A percentile compares a stretch with the other conserved stretches of the same genome.
These are phyloP conservation scores for Orientallactaga sibirica DNA, from an alignment of 2,797 vertebrate genomes.

Conservation along the genomic window DNA sequence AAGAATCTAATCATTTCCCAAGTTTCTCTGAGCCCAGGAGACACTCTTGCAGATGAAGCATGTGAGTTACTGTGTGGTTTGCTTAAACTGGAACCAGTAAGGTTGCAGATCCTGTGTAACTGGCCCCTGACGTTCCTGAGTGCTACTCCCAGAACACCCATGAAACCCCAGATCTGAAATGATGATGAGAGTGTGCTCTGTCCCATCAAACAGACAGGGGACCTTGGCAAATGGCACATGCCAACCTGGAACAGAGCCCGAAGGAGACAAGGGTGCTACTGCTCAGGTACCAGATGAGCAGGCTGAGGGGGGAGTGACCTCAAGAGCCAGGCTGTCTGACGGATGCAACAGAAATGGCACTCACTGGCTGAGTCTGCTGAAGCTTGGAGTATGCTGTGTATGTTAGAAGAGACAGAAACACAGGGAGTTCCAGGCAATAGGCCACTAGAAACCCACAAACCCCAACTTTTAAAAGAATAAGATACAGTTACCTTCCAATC, in stretches of 20 bases:
- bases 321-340: accelerated
- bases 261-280: accelerated
- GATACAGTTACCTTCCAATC: background rate
- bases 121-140: accelerated
- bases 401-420: background rate
- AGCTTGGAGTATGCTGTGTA: accelerated
- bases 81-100: accelerated
- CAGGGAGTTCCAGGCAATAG: background rate
- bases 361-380: accelerated
- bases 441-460: accelerated
- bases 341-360: background rate
- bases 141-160: accelerated
- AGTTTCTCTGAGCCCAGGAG: background rate
- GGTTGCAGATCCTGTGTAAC: accelerated
- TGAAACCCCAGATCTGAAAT: accelerated
- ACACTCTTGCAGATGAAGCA: background rate
- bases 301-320: background rate
- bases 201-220: accelerated
- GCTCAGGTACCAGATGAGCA: background rate
- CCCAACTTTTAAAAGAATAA: background rate
- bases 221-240: accelerated
- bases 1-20: background rate
- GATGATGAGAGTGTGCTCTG: accelerated
- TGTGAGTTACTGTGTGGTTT: background rate
- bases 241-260: background rate